Evolutionary conservation across 2,888 invertebrate genomes (phyloP).

Genomic region (Agrochola litura): DNA sequence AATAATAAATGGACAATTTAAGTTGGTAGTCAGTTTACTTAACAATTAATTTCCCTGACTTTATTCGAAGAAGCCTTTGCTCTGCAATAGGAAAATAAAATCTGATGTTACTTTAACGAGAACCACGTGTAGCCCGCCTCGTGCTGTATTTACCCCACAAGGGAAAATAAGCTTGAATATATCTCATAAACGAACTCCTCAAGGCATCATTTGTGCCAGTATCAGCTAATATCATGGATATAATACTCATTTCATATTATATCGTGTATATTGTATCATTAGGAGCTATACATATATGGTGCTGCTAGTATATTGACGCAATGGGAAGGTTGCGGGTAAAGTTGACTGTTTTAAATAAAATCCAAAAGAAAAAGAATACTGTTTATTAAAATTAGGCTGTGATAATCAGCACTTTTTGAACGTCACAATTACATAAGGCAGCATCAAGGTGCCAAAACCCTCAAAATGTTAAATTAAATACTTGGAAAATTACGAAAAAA

Average conservation of each 20-base stretch:
- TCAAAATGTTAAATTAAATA: not conserved
- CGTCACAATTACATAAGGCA: not conserved
- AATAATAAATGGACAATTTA: not conserved
- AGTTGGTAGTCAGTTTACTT: not conserved
- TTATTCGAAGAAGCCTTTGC: too few species aligned
- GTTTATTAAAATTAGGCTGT: not conserved
- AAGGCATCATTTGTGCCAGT: conserved; percentile 19
- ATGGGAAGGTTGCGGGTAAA: conserved; percentile 33
- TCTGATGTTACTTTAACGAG: not conserved
- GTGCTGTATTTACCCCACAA: conserved; percentile 1
- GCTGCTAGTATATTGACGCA: conserved; percentile 46
- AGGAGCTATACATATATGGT: conserved; percentile 43
- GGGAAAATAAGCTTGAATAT: conserved; percentile 12
- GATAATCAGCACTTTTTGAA: not conserved
- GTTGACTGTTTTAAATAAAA: not conserved
- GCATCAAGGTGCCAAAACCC: not conserved
- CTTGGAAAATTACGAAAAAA: not conserved
- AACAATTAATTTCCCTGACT: too few species aligned
- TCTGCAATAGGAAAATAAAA: not conserved
- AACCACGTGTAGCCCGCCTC: not conserved
- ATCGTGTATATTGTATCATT: conserved; percentile 51
- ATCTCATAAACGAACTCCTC: conserved; percentile 18
- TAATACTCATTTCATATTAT: conserved; percentile 42
- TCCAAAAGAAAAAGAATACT: not conserved
- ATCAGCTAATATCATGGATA: conserved; percentile 44